Conservation (phyloP, 92 coral and sea anemone species). For the Heliopora coerulea region DNA sequence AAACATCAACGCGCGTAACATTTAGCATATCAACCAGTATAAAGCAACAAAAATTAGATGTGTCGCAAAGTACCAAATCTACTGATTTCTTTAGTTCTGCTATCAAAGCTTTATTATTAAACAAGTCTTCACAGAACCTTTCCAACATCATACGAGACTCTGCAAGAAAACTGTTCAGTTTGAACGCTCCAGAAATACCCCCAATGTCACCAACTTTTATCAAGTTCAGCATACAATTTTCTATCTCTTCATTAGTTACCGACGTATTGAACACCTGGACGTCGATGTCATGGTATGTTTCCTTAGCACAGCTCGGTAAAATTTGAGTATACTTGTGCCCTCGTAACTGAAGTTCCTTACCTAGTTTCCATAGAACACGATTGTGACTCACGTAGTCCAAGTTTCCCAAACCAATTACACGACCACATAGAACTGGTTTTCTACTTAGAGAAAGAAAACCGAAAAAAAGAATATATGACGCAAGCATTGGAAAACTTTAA, state of each 20-base stretch:
- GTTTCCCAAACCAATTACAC: constrained; percentile 69
- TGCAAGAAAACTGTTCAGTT: neutral
- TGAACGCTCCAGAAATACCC: constrained; percentile 47
- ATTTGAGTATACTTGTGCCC: constrained; percentile 63
- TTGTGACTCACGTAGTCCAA: constrained; percentile 66
- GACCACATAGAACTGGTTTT: neutral
- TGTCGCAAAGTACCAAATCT: constrained; percentile 69
- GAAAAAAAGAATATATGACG: too few relatives aligned
- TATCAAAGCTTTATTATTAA: constrained; percentile 43
- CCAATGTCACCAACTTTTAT: constrained; percentile 54
- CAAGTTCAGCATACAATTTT: constrained; percentile 53
- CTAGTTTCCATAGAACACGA: constrained; percentile 61
- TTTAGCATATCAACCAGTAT: constrained; percentile 67
- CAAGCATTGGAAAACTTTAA: too few relatives aligned
- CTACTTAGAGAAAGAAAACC: neutral
- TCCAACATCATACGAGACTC: constrained; percentile 47
- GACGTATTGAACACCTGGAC: constrained; percentile 5
- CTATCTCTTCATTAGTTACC: constrained; percentile 16
- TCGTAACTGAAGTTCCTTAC: constrained; percentile 59
- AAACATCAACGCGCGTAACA: constrained; percentile 69
- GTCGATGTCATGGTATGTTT: constrained; percentile 16
- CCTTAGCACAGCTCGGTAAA: constrained; percentile 56
- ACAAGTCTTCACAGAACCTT: constrained; percentile 57
- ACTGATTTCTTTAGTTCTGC: constrained; percentile 33
- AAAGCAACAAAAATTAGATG: constrained; percentile 63